phyloP scores from a whole-genome alignment of 1,140 invertebrate species.

The Drosophila triauraria region DNA sequence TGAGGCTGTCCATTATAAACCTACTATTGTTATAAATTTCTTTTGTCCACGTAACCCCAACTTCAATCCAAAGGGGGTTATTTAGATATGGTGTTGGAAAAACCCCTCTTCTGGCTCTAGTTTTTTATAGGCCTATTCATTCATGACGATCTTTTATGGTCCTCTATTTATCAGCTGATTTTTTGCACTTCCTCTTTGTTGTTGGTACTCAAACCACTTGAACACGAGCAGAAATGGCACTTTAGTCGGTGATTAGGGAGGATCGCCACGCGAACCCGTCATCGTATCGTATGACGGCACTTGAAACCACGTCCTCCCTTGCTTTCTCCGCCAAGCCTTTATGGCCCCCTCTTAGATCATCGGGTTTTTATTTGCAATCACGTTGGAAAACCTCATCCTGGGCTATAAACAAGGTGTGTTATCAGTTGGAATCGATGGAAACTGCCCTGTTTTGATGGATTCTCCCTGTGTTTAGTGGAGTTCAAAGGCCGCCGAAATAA shows the following conservation, averaged over 20 bases:
- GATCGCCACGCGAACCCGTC: slow-evolving; percentile 26
- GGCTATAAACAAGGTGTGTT: slow-evolving; percentile 6
- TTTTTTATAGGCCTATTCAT: slow-evolving; percentile 29
- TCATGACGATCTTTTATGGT: slow-evolving; percentile 25
- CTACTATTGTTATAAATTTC: slow-evolving; percentile 9
- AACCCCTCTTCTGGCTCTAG: slow-evolving; percentile 10
- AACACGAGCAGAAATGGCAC: slow-evolving; percentile 32
- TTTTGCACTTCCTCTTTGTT: slow-evolving; percentile 36
- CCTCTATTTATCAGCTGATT: slow-evolving; percentile 24
- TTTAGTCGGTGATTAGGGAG: slow-evolving; percentile 11
- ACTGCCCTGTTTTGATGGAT: slow-evolving; percentile 27
- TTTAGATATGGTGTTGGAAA: slow-evolving; percentile 33
- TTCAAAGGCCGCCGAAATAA: not conserved
- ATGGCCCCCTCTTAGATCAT: slow-evolving; percentile 10
- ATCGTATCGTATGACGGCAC: slow-evolving; percentile 19
- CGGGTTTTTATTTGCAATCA: slow-evolving; percentile 5
- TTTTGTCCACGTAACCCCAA: slow-evolving; percentile 1
- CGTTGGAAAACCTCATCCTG: slow-evolving; percentile 3
- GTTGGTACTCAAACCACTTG: slow-evolving; percentile 28
- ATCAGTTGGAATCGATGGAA: slow-evolving; percentile 9
- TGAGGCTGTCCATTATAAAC: slow-evolving; percentile 1
- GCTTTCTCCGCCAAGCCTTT: not conserved
- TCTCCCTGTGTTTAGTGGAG: slow-evolving; percentile 8
- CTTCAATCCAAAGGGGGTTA: slow-evolving; percentile 27
- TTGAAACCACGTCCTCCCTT: not conserved